These are phyloP conservation scores for Drosophila colorata DNA, from an alignment of 2,888 invertebrate species.

Conservation along the genomic window DNA sequence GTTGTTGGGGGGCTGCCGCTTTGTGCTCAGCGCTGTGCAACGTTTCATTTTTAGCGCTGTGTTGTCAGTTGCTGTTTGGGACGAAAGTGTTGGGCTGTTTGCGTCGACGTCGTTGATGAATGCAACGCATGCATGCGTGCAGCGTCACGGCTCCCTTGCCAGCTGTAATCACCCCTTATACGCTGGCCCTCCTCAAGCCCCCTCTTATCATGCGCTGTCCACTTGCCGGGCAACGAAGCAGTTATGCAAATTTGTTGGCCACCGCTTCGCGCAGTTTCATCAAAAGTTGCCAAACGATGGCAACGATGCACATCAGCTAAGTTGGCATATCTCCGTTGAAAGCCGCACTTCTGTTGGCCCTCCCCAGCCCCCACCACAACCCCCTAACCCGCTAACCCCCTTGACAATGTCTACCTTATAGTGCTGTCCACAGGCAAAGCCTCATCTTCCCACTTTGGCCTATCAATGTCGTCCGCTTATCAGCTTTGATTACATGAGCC, in stretches of 20 bases:
- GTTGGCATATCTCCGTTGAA: conserved; percentile 22
- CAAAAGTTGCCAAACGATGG: conserved; percentile 70
- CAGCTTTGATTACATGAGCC: conserved; percentile 46
- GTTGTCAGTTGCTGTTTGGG: conserved; percentile 44
- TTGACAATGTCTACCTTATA: conserved; percentile 1
- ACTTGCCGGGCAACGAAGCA: conserved; percentile 62
- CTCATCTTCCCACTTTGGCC: conserved; percentile 20
- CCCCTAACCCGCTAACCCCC: too few relatives aligned
- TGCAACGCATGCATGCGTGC: conserved; percentile 80
- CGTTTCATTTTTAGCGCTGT: conserved; percentile 73
- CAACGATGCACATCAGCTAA: conserved; percentile 43
- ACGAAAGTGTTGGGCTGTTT: conserved; percentile 57
- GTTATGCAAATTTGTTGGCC: conserved; percentile 77
- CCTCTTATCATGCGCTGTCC: conserved; percentile 21
- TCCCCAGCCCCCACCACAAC: neutral
- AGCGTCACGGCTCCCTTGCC: conserved; percentile 45
- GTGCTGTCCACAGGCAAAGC: conserved; percentile 1
- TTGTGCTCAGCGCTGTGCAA: conserved; percentile 58
- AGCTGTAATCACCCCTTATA: conserved; percentile 12
- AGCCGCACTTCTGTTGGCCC: too few relatives aligned
- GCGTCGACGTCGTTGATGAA: conserved; percentile 63
- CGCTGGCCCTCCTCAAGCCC: neutral
- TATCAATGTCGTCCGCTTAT: conserved; percentile 50
- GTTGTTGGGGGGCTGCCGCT: conserved; percentile 43
- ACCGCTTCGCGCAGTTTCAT: conserved; percentile 73